Evolutionary conservation across 37 sponge, comb jelly and placozoan genomes (phyloP), one percentile per base, ranked within the genome.

Genomic region (Agelas oroides): DNA sequence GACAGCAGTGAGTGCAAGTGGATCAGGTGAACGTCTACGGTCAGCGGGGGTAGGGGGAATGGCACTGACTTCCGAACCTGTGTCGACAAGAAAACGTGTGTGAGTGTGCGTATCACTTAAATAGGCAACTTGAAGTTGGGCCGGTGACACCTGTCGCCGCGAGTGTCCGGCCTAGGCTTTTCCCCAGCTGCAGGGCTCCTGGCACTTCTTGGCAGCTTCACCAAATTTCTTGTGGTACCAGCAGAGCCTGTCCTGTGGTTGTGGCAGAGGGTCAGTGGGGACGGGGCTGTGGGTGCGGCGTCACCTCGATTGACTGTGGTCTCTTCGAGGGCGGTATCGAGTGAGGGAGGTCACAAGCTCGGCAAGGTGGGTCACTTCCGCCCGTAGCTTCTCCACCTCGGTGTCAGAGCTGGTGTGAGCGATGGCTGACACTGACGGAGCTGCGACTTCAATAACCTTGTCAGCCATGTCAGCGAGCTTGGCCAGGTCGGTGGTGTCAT

Each of bases 141-240:
- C 94, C 91, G 77, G 91, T 24, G 41, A 46, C 82, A 60, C 82
- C 69, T n/a, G 59, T 8, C 24, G 76, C 76, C 76, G 55, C 70
- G 27, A 77, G 61, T 54, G 88, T 67, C 76, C 59, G 90, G 90
- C 85, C 67, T 56, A 3, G 37, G 65, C n/a, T 79, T 88, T 82
- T 85, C 70, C 86, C 81, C 76, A 87, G 65, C 40, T 74, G 76
- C 88, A 87, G 19, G 88, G 88, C 46, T 73, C 66, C 59, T 74
- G 34, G 59, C 88, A 78, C 59, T 86, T 86, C 61, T 68, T 27
- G 35, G 84, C 84, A 2, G 33, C 37, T 6, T 82, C 78, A 13
- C 89, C 89, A 83, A 89, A 89, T 70, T 77, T 89, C 55, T 20
- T 6, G 59, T 89, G 89, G 71, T 89, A 89, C 89, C 89, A 89